These are phyloP conservation scores for Trissolcus japonicus DNA, from an alignment of 2,888 invertebrate genomes.

Conservation along the genomic window DNA sequence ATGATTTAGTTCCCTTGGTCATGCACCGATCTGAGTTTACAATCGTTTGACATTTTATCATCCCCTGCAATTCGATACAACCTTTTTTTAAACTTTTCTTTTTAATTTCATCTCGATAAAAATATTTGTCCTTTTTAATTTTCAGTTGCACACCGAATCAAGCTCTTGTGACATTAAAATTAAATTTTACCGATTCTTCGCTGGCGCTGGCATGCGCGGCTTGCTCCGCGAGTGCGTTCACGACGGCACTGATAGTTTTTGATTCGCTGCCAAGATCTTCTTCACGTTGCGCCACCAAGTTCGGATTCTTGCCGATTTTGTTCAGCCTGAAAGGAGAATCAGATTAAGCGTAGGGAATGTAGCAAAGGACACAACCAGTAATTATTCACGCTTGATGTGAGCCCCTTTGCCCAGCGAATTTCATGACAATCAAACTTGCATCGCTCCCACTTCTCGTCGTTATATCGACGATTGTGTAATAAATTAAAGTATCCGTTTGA, in stretches of 20 bases:
- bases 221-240: conserved; percentile 93
- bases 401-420: conserved; percentile 49
- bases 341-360: conserved; percentile 77
- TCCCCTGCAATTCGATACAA: no score
- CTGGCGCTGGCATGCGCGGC: conserved; percentile 90
- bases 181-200: conserved; percentile 81
- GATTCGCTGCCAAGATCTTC: conserved; percentile 84
- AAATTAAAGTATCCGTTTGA: background rate
- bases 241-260: conserved; percentile 94
- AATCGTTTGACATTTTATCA: no score
- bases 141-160: background rate
- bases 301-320: conserved; percentile 98
- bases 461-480: no score
- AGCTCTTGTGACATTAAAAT: no score
- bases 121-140: no score
- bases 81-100: no score
- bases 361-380: conserved; percentile 70
- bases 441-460: background rate
- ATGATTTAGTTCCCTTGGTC: no score
- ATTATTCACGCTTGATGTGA: conserved; percentile 71
- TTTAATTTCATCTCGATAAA: no score
- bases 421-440: background rate
- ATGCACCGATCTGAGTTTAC: no score
- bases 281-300: conserved; percentile 88
- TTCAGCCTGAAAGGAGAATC: conserved; percentile 83